phyloP scores from a whole-genome alignment of 2,113 vertebrate species.

The Sylvilagus bachmani region DNA sequence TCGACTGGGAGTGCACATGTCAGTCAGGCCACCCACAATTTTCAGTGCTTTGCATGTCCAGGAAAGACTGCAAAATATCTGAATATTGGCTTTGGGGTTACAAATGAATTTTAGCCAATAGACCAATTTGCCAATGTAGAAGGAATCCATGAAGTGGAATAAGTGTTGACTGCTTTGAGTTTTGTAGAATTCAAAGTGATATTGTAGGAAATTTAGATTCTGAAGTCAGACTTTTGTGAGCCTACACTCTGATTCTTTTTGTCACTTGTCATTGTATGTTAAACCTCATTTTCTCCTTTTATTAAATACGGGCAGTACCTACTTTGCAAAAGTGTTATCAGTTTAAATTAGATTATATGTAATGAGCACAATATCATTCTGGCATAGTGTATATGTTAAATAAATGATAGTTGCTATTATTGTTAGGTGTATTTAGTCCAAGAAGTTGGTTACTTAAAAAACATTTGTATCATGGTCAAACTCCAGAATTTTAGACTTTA shows the following conservation, averaged over 20 bases:
- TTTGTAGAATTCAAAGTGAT: not conserved
- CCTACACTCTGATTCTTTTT: not conserved
- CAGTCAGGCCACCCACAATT: no score
- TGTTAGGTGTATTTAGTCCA: not conserved
- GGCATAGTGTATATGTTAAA: not conserved
- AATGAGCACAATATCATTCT: not conserved
- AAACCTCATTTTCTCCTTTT: constrained; percentile 19
- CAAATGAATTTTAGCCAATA: not conserved
- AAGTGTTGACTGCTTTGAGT: not conserved
- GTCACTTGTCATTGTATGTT: not conserved
- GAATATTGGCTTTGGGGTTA: not conserved
- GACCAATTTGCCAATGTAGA: not conserved
- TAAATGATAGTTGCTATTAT: not conserved
- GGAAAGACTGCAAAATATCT: not conserved
- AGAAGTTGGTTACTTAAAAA: not conserved
- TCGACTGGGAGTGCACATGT: no score
- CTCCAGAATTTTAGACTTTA: constrained; percentile 25
- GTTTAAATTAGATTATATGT: not conserved
- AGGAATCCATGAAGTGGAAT: not conserved
- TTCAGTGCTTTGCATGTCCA: fast-evolving
- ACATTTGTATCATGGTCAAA: not conserved
- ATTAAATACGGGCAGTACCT: not conserved
- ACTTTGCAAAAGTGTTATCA: not conserved
- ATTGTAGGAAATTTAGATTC: not conserved
- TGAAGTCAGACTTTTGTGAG: not conserved